Evolutionary conservation across 2,797 vertebrate species (phyloP).

Genomic region (Onychomys leucogaster): DNA sequence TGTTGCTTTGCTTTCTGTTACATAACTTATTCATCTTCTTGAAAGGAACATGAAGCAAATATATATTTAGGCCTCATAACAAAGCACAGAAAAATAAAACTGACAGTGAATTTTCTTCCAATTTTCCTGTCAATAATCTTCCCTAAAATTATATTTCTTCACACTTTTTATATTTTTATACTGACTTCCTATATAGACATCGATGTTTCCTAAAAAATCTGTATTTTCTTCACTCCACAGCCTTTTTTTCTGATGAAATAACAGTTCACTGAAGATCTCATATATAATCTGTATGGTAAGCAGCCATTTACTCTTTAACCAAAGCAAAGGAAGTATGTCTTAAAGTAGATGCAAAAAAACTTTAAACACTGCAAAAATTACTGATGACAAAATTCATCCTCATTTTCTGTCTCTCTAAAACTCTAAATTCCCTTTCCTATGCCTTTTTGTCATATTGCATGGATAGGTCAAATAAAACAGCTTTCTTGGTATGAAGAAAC

Average conservation of each 20-base stretch:
- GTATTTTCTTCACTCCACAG: neutral
- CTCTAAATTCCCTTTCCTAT: neutral
- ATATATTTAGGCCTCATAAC: constrained; percentile 57
- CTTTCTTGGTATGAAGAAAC: constrained; percentile 3
- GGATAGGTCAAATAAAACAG: neutral
- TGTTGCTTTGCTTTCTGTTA: constrained; percentile 67
- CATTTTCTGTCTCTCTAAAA: constrained; percentile 9
- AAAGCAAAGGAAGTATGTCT: neutral
- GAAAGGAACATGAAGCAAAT: constrained; percentile 64
- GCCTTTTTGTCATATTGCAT: neutral
- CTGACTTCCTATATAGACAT: constrained; percentile 18
- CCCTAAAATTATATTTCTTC: constrained; percentile 53
- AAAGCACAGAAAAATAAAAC: constrained; percentile 65
- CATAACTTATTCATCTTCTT: constrained; percentile 65
- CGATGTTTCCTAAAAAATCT: constrained; percentile 26
- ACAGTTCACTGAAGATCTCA: neutral
- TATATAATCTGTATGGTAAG: constrained; percentile 33
- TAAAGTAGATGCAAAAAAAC: neutral
- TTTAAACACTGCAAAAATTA: constrained; percentile 36
- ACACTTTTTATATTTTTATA: neutral
- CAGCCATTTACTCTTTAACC: constrained; percentile 25
- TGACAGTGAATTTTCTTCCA: constrained; percentile 51
- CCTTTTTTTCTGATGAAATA: neutral
- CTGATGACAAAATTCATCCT: neutral
- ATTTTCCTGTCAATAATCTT: constrained; percentile 53